A percentile compares a stretch with the other conserved stretches of the same genome.
These are phyloP conservation scores for Heterotis niloticus DNA, from an alignment of 2,113 vertebrate species.

Conservation along the genomic window DNA sequence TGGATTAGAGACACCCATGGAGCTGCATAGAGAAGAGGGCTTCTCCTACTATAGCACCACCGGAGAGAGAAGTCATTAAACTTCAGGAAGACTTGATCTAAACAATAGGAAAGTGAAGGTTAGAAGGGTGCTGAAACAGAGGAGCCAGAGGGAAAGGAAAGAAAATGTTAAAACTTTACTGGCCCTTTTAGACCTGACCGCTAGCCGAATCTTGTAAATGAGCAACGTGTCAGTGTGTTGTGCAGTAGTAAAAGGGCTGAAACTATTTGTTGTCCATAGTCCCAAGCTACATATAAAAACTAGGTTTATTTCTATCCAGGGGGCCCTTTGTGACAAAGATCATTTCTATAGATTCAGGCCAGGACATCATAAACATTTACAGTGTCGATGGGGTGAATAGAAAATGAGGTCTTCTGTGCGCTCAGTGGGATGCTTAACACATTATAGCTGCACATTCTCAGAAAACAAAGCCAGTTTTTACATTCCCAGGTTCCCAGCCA, in stretches of 20 bases:
- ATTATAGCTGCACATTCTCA: slow-evolving; percentile 33
- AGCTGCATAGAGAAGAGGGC: slow-evolving; percentile 66
- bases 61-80: slow-evolving; percentile 59
- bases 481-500: slow-evolving; percentile 18
- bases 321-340: slow-evolving; percentile 69
- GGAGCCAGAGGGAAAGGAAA: slow-evolving; percentile 26
- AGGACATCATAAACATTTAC: slow-evolving; percentile 70
- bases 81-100: slow-evolving; percentile 34
- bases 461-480: slow-evolving; percentile 18
- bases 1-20: slow-evolving; percentile 69
- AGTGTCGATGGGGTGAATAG: slow-evolving; percentile 65
- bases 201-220: slow-evolving; percentile 64
- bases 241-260: slow-evolving; percentile 54
- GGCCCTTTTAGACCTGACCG: slow-evolving; percentile 56
- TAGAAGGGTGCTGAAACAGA: slow-evolving; percentile 45
- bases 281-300: slow-evolving; percentile 55
- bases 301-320: slow-evolving; percentile 64
- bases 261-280: slow-evolving; percentile 58
- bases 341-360: slow-evolving; percentile 69
- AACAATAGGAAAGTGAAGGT: slow-evolving; percentile 53
- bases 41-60: slow-evolving; percentile 52
- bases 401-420: slow-evolving; percentile 59
- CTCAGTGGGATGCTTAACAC: slow-evolving; percentile 45
- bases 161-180: slow-evolving; percentile 48
- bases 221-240: slow-evolving; percentile 48